Conservation (phyloP, 2,888 invertebrate species). For the Meteorus cinctellus region DNA sequence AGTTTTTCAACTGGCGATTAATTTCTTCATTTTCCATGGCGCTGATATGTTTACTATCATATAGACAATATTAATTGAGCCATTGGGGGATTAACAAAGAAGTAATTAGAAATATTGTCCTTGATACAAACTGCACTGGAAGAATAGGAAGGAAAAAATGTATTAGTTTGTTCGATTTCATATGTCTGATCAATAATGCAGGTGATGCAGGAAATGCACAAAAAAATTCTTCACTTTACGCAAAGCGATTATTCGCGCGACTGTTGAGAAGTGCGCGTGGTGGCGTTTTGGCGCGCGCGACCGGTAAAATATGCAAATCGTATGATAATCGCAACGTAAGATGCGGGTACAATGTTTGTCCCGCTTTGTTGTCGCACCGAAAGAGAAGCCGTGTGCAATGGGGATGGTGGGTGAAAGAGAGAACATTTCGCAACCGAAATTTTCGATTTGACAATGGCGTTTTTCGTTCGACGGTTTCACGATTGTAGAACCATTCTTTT, state of each 20-base stretch:
- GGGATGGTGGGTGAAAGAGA: background rate
- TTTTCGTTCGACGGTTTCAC: background rate
- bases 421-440: background rate
- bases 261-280: slow-evolving; percentile 34
- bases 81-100: slow-evolving; percentile 12
- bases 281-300: slow-evolving; percentile 13
- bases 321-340: slow-evolving; percentile 67
- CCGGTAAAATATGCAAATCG: slow-evolving; percentile 66
- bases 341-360: slow-evolving; percentile 63
- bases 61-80: background rate
- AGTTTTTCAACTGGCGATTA: slow-evolving; percentile 1
- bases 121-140: background rate
- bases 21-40: slow-evolving; percentile 12
- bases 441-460: slow-evolving; percentile 4
- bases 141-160: background rate
- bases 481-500: background rate
- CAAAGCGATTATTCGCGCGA: slow-evolving; percentile 59
- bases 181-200: background rate
- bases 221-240: slow-evolving; percentile 40
- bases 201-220: slow-evolving; percentile 15
- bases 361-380: slow-evolving; percentile 53
- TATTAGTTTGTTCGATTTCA: background rate
- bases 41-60: background rate
- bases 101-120: background rate
- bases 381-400: background rate